These are phyloP conservation scores for Lamprologus speciosus DNA, from an alignment of 2,113 vertebrate species.

Conservation along the genomic window DNA sequence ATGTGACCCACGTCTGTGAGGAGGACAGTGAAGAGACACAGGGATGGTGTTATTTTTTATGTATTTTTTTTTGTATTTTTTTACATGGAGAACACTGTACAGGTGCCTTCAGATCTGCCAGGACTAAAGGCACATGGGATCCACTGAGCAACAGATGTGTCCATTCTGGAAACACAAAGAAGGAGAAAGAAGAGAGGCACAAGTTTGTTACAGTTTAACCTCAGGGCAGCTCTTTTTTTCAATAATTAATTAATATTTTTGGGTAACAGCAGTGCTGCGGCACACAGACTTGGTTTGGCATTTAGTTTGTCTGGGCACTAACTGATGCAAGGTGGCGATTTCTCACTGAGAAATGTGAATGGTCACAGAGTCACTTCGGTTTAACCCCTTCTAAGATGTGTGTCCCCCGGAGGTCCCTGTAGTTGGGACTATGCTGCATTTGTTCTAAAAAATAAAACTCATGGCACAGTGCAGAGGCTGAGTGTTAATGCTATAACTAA, in stretches of 20 bases:
- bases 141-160: slow-evolving; percentile 97
- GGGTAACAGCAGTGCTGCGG: neutral
- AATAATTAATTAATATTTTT: neutral
- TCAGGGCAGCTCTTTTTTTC: neutral
- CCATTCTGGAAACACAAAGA: slow-evolving; percentile 80
- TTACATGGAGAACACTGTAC: slow-evolving; percentile 69
- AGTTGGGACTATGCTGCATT: neutral
- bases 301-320: slow-evolving; percentile 20
- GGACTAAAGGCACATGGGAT: slow-evolving; percentile 98
- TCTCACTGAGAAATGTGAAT: neutral
- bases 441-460: neutral
- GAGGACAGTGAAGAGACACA: slow-evolving; percentile 40
- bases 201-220: slow-evolving; percentile 10
- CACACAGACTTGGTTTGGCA: slow-evolving; percentile 11
- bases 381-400: neutral
- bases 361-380: neutral
- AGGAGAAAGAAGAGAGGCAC: neutral
- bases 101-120: slow-evolving; percentile 68
- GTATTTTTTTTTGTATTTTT: slow-evolving; percentile 11
- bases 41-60: slow-evolving; percentile 16
- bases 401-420: neutral
- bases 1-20: slow-evolving; percentile 33
- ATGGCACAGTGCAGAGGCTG: neutral
- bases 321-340: slow-evolving; percentile 6
- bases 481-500: neutral